A percentile compares a stretch with the other conserved stretches of the same genome.
These are phyloP conservation scores for Pyrochroa serraticornis DNA, from an alignment of 2,888 invertebrate genomes.

Conservation along the genomic window DNA sequence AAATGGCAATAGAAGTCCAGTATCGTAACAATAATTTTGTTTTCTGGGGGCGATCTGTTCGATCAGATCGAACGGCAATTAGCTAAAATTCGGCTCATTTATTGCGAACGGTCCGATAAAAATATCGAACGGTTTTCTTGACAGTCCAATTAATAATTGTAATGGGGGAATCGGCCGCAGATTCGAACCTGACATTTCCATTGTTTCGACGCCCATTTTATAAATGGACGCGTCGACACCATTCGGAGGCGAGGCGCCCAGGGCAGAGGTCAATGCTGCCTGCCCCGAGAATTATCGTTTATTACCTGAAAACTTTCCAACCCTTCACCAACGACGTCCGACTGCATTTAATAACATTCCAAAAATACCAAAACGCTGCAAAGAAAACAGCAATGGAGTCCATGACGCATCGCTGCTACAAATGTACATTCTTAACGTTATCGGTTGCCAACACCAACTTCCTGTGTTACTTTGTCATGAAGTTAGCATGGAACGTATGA, in stretches of 20 bases:
- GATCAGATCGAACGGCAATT: slow-evolving; percentile 12
- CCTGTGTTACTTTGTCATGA: too few relatives aligned
- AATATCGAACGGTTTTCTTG: slow-evolving; percentile 32
- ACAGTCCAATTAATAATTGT: slow-evolving; percentile 38
- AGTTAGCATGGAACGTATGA: too few relatives aligned
- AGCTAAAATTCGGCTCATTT: slow-evolving; percentile 29
- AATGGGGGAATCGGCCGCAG: slow-evolving; percentile 35
- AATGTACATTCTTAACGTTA: too few relatives aligned
- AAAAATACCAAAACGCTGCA: too few relatives aligned
- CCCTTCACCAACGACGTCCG: not conserved
- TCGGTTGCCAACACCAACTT: too few relatives aligned
- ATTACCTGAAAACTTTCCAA: slow-evolving; percentile 13
- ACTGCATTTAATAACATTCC: too few relatives aligned
- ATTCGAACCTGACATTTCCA: slow-evolving; percentile 34
- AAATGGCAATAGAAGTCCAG: slow-evolving; percentile 14
- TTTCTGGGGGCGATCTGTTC: slow-evolving; percentile 1
- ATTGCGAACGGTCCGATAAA: slow-evolving; percentile 25
- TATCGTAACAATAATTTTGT: not conserved
- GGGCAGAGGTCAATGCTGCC: slow-evolving; percentile 24
- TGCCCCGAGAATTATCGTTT: slow-evolving; percentile 17
- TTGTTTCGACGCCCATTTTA: slow-evolving; percentile 37
- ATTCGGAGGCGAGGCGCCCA: slow-evolving; percentile 20
- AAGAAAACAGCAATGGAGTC: too few relatives aligned
- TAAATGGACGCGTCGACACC: slow-evolving; percentile 36
- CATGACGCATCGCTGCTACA: too few relatives aligned